Base-by-base conservation (phyloP, 2,113 vertebrate genomes). In the Nibea coibor region DNA sequence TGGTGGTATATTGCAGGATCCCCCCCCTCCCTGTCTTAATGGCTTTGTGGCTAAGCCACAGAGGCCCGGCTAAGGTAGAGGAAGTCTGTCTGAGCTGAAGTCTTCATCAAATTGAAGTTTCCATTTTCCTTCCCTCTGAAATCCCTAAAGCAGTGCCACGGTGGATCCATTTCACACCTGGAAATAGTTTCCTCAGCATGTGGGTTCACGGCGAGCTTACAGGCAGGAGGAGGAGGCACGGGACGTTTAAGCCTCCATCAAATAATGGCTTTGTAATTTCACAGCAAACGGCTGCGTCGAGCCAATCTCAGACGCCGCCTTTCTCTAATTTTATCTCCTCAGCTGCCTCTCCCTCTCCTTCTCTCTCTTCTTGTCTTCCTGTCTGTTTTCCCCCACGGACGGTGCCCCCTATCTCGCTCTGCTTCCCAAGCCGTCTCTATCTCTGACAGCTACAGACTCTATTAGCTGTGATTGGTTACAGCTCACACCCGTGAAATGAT, bases 81-180 rank as follows among this genome's bases (percentile, higher is more conserved):
- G 43, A 78, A 75, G 75, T 76, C 71, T 66, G 72, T 66, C 65
- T 77, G 80, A 72, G 78, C 67, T 75, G 64, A 80, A 77, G 82
- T 84, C 87, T 88, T 88, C 76, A 77, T 89, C 82, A 89, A 85
- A 85, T 73, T 78, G 62, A 83, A 80, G 59, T 87, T 90, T 90
- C 83, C 83, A 85, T 86, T 85, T 87, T 79, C 63, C 43, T 19
- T 59, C 43, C 63, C 66, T 75, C 24, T 79, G 51, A 85, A 93
- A 87, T 89, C 87, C 86, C 73, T 63, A 68, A 87, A 84, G 80
- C 70, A 68, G 56, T 22, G 59, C 68, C 53, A 78, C 57, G 15
- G 77, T 75, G 75, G 89, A 91, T 87, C 67, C 79, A 89, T 94
- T 94, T 94, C 91, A 92, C 90, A 93, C 86, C 85, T 87, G 88